Conservation (phyloP, 2,888 invertebrate genomes). For the Linyphia triangularis region DNA sequence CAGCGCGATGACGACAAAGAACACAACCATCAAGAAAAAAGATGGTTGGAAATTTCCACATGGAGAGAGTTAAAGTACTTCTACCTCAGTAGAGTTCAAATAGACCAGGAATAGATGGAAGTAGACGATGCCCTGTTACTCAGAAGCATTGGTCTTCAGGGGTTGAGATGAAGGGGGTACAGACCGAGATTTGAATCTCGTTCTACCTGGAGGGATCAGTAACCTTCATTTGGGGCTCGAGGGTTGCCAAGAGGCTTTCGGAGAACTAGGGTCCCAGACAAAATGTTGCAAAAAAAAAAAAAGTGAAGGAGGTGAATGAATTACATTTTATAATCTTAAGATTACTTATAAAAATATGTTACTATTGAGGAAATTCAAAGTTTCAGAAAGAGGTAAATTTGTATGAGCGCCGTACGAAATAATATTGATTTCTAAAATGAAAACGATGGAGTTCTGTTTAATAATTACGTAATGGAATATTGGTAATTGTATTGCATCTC, state of each 20-base stretch:
- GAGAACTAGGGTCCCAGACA: not conserved
- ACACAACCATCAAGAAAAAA: not conserved
- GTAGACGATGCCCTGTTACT: not conserved
- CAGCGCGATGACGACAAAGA: constrained; percentile 60
- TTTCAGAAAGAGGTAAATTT: no score
- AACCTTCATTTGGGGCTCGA: constrained; percentile 53
- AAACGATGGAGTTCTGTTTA: no score
- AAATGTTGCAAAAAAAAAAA: not conserved
- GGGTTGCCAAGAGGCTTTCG: not conserved
- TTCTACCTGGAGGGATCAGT: constrained; percentile 65
- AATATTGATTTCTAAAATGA: no score
- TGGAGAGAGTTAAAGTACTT: constrained; percentile 64
- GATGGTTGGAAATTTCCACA: not conserved
- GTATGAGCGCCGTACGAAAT: no score
- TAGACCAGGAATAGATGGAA: constrained; percentile 56
- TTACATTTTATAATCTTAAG: not conserved
- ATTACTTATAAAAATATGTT: no score
- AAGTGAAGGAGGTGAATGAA: not conserved
- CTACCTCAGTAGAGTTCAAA: constrained; percentile 5
- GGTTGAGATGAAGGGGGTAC: not conserved
- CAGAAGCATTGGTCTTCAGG: not conserved
- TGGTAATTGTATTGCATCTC: no score
- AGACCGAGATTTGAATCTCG: constrained; percentile 51
- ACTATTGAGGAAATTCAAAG: no score
- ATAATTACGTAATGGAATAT: no score